Conservation (phyloP, 2,113 vertebrate species). For the Polypterus senegalus region DNA sequence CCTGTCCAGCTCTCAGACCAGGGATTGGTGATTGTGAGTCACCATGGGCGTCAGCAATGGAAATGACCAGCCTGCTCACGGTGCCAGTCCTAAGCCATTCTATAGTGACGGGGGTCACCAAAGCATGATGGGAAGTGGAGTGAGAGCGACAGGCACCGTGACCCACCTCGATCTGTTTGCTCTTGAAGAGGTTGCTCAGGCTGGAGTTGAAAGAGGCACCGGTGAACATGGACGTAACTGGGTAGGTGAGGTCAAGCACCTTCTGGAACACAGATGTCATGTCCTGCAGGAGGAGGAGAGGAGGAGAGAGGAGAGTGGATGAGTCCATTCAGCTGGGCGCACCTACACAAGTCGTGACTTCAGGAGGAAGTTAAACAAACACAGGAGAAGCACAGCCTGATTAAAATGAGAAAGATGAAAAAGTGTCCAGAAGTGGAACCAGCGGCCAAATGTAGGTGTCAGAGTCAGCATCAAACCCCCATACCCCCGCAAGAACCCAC, state of each 20-base stretch:
- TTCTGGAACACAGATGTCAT: slow-evolving; percentile 73
- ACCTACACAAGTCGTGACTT: neutral
- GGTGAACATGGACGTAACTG: slow-evolving; percentile 87
- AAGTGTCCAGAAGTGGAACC: too few species aligned
- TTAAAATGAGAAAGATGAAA: neutral
- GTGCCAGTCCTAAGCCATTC: too few species aligned
- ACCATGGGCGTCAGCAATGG: too few species aligned
- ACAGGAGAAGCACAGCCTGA: neutral
- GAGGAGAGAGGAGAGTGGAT: slow-evolving; percentile 12
- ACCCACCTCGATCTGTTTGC: slow-evolving; percentile 79
- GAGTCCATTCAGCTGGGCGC: too few species aligned
- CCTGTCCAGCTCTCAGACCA: too few species aligned
- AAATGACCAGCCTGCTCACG: too few species aligned
- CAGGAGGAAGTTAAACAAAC: neutral
- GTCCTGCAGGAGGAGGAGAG: slow-evolving; percentile 38
- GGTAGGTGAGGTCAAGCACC: slow-evolving; percentile 78
- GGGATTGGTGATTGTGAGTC: too few species aligned
- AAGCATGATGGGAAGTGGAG: neutral
- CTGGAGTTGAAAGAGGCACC: slow-evolving; percentile 76
- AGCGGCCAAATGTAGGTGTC: too few species aligned
- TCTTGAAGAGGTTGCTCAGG: slow-evolving; percentile 63
- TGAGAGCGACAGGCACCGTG: neutral
- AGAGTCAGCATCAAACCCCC: too few species aligned
- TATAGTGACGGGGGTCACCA: too few species aligned
- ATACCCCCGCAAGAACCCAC: too few species aligned